A percentile compares a stretch with the other conserved stretches of the same genome.
phyloP scores from a whole-genome alignment of 2,113 vertebrate species.

The Silurus asotus region DNA sequence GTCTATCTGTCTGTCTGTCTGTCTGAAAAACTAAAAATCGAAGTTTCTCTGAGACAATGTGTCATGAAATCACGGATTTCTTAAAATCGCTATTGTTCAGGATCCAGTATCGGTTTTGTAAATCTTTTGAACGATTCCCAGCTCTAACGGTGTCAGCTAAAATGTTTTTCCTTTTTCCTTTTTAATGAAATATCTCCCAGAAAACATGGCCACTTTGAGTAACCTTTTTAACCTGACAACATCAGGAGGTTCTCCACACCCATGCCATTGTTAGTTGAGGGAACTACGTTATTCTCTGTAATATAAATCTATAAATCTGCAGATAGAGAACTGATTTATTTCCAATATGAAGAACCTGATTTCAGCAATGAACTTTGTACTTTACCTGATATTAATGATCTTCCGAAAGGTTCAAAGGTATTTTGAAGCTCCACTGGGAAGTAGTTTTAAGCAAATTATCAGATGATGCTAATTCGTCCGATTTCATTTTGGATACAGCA shows the following conservation, averaged over 20 bases:
- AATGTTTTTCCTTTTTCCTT: too few relatives aligned
- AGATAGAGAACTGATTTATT: constrained; percentile 21
- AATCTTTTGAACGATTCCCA: too few relatives aligned
- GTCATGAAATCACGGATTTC: too few relatives aligned
- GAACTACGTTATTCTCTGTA: constrained; percentile 16
- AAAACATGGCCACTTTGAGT: constrained; percentile 18
- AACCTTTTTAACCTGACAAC: constrained; percentile 23
- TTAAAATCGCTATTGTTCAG: too few relatives aligned
- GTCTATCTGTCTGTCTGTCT: not conserved
- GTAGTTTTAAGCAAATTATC: too few relatives aligned
- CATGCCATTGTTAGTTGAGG: constrained; percentile 15
- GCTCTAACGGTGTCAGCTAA: too few relatives aligned
- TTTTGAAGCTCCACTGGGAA: not conserved
- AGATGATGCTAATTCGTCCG: not conserved
- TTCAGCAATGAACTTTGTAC: constrained; percentile 39
- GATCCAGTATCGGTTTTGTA: too few relatives aligned
- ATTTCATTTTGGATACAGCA: constrained; percentile 33
- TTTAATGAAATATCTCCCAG: too few relatives aligned
- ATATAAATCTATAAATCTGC: constrained; percentile 7
- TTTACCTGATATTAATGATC: constrained; percentile 28
- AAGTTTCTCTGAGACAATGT: too few relatives aligned
- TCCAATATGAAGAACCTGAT: constrained; percentile 31
- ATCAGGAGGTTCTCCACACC: not conserved
- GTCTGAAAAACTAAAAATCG: too few relatives aligned
- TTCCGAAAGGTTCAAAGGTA: constrained; percentile 29